These are phyloP conservation scores for Eustalomyia histrio DNA, from an alignment of 2,888 invertebrate species.

Conservation along the genomic window DNA sequence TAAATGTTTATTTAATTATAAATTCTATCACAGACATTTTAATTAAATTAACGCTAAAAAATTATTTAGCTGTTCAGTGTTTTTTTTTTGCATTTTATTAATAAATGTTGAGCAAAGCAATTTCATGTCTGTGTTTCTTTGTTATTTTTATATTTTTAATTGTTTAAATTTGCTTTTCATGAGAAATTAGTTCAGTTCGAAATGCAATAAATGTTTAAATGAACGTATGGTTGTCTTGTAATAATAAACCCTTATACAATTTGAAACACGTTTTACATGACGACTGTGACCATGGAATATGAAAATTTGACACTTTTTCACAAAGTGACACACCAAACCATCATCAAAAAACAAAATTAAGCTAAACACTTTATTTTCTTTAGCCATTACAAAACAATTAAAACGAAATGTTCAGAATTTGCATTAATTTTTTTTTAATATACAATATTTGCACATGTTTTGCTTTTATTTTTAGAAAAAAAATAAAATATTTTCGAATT, in stretches of 20 bases:
- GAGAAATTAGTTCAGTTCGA: constrained; percentile 43
- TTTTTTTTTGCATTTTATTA: constrained; percentile 22
- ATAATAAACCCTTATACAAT: constrained; percentile 57
- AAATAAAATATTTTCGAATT: constrained; percentile 29
- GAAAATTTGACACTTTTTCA: constrained; percentile 62
- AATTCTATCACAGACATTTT: constrained; percentile 54
- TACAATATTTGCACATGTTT: constrained; percentile 55
- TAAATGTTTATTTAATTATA: constrained; percentile 61
- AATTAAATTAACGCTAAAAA: constrained; percentile 64
- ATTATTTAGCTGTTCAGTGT: constrained; percentile 19
- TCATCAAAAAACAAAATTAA: background rate
- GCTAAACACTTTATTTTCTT: constrained; percentile 37
- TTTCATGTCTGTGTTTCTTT: constrained; percentile 38
- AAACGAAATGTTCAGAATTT: constrained; percentile 44
- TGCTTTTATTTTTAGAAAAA: constrained; percentile 22
- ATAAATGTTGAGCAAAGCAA: constrained; percentile 49
- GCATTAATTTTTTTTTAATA: constrained; percentile 6
- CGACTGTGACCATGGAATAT: constrained; percentile 54
- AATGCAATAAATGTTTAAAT: constrained; percentile 15
- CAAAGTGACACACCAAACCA: constrained; percentile 28
- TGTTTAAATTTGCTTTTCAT: constrained; percentile 49
- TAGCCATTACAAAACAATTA: constrained; percentile 59
- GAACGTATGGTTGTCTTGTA: constrained; percentile 40
- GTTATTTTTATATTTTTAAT: constrained; percentile 43
- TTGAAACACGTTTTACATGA: constrained; percentile 61